These are phyloP conservation scores for Phataginus tetradactyla DNA, from an alignment of 2,797 vertebrate species.

Conservation along the genomic window DNA sequence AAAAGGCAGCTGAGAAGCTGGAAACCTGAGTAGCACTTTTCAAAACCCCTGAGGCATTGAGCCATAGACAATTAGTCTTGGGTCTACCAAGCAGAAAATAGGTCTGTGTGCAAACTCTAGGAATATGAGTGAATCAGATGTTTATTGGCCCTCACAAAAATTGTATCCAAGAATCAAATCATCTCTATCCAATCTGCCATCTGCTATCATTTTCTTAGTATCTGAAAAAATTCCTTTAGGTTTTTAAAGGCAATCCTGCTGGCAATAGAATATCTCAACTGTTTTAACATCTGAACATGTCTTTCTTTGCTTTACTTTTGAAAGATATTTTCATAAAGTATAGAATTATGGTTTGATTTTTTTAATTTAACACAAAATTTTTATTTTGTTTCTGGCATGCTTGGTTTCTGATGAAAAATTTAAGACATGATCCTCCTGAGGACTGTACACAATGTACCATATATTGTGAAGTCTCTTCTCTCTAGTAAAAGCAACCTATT, in stretches of 20 bases:
- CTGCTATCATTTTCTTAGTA: not conserved
- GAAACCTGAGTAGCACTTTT: not conserved
- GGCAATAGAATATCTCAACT: not conserved
- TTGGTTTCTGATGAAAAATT: not conserved
- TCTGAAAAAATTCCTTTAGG: not conserved
- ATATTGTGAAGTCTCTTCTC: not conserved
- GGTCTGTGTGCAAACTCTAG: accelerated
- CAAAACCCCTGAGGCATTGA: not conserved
- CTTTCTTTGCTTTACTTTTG: not conserved
- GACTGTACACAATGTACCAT: not conserved
- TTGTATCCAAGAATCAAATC: not conserved
- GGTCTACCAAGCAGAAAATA: not conserved
- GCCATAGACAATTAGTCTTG: not conserved
- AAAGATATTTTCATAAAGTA: not conserved
- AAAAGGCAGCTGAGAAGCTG: not conserved
- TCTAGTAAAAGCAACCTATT: not conserved
- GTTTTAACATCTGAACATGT: not conserved
- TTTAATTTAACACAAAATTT: not conserved
- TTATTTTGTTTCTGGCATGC: not conserved
- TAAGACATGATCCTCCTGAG: not conserved
- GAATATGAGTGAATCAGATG: not conserved
- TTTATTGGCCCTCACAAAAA: not conserved
- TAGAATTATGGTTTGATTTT: not conserved
- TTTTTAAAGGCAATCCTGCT: not conserved
- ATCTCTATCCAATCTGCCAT: not conserved